A percentile compares a stretch with the other conserved stretches of the same genome.
phyloP scores from a whole-genome alignment of 2,113 vertebrate genomes.

The Protobothrops mucrosquamatus region DNA sequence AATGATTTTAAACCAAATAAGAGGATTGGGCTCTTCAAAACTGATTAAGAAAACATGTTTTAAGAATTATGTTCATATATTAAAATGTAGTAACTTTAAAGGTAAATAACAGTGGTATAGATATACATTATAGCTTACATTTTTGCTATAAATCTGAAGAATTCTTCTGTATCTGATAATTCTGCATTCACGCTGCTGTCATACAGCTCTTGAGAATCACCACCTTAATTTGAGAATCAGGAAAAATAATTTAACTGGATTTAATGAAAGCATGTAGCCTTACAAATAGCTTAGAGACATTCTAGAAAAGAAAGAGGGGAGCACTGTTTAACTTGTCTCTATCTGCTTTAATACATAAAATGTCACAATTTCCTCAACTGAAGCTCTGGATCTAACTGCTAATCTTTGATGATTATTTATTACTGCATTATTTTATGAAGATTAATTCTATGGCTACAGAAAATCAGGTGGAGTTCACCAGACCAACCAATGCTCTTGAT shows the following conservation, averaged over 20 bases:
- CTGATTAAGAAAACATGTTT: constrained; percentile 66
- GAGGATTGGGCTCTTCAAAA: constrained; percentile 69
- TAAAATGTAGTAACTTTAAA: constrained; percentile 59
- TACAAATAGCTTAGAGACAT: constrained; percentile 22
- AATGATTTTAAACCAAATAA: constrained; percentile 67
- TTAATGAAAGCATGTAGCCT: constrained; percentile 44
- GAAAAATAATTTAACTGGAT: constrained; percentile 52
- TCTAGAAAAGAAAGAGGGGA: neutral
- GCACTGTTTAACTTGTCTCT: constrained; percentile 22
- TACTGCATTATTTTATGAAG: constrained; percentile 21
- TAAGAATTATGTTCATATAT: constrained; percentile 69
- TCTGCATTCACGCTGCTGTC: constrained; percentile 39
- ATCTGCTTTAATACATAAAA: constrained; percentile 8
- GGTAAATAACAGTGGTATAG: constrained; percentile 44
- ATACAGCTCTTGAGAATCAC: constrained; percentile 22
- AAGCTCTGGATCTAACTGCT: neutral
- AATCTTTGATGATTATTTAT: constrained; percentile 17
- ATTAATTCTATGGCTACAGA: constrained; percentile 1
- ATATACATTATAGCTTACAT: constrained; percentile 6
- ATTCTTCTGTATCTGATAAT: constrained; percentile 28
- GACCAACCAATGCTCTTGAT: constrained; percentile 65
- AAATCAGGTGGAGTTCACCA: constrained; percentile 56
- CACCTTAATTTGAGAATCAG: constrained; percentile 46
- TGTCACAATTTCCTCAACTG: accelerated
- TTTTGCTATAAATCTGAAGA: constrained; percentile 29